phyloP scores from a whole-genome alignment of 2,113 vertebrate genomes.

The Columba livia region DNA sequence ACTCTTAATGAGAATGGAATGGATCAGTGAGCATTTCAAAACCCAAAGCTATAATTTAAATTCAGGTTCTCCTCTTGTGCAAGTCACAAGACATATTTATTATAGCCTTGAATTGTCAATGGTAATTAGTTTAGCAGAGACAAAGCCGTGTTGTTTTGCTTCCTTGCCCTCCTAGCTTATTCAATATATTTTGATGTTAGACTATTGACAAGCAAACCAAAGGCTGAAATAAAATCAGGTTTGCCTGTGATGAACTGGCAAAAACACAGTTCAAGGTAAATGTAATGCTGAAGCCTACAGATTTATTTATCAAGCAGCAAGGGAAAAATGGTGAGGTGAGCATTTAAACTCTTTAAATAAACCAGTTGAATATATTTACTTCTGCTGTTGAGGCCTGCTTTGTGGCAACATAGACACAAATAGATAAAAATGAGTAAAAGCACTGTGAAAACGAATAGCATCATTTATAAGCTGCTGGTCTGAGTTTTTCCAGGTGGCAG shows the following conservation, averaged over 20 bases:
- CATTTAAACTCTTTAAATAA: conserved; percentile 25
- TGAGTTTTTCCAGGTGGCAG: neutral
- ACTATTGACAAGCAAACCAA: conserved; percentile 42
- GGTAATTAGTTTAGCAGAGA: conserved; percentile 64
- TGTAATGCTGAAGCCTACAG: neutral
- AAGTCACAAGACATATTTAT: conserved; percentile 63
- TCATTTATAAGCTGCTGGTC: neutral
- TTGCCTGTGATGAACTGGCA: conserved; percentile 24
- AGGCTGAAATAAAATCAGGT: conserved; percentile 26
- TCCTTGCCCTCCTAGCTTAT: conserved; percentile 21
- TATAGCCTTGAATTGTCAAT: conserved; percentile 57
- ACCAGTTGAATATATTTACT: neutral
- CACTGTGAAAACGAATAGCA: neutral
- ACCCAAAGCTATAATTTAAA: conserved; percentile 66
- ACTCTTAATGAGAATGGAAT: conserved; percentile 64
- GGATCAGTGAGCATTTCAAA: conserved; percentile 67
- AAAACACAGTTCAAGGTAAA: conserved; percentile 31
- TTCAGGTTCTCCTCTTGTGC: conserved; percentile 46
- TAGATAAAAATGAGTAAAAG: conserved; percentile 14
- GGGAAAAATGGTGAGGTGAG: neutral
- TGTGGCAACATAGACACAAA: neutral
- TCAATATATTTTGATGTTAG: conserved; percentile 47
- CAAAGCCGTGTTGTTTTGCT: conserved; percentile 35
- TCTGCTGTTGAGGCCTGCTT: neutral
- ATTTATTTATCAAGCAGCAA: conserved; percentile 23